Evolutionary conservation across 2,797 vertebrate genomes (phyloP).

Genomic region (Esox lucius): DNA sequence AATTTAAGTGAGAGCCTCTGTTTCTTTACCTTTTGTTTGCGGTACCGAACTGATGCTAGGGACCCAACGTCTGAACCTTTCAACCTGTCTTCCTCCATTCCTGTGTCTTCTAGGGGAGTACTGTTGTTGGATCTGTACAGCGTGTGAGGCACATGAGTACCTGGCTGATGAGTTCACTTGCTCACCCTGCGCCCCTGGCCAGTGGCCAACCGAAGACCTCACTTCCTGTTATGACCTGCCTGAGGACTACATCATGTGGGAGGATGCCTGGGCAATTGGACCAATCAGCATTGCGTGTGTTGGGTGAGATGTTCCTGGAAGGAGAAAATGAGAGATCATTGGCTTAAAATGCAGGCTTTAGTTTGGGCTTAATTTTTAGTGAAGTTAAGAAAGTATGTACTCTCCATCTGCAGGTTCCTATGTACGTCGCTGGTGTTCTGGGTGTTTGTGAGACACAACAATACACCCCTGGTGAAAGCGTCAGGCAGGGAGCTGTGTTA

Average conservation of each 20-base stretch:
- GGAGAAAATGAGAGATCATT: background rate
- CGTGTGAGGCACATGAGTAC: conserved; percentile 94
- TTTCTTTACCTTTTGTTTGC: too few species aligned
- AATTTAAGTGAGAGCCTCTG: too few species aligned
- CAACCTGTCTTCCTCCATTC: background rate
- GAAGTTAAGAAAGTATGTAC: background rate
- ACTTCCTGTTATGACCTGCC: conserved; percentile 92
- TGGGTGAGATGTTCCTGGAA: conserved; percentile 69
- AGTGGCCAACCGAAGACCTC: conserved; percentile 92
- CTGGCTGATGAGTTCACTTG: conserved; percentile 95
- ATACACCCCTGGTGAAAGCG: conserved; percentile 95
- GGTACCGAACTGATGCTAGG: too few species aligned
- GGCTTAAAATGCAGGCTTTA: background rate
- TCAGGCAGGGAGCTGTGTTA: conserved; percentile 97
- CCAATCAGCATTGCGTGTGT: conserved; percentile 94
- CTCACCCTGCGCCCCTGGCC: conserved; percentile 87
- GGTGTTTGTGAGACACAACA: conserved; percentile 93
- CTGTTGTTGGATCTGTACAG: conserved; percentile 98
- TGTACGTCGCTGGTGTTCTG: conserved; percentile 89
- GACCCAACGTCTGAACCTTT: too few species aligned
- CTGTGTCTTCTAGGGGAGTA: conserved; percentile 77
- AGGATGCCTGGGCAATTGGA: conserved; percentile 97
- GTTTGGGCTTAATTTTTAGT: background rate
- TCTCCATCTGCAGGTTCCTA: conserved; percentile 71
- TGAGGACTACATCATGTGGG: conserved; percentile 98